phyloP scores from a whole-genome alignment of 1,140 invertebrate genomes.

The Pararge aegeria region DNA sequence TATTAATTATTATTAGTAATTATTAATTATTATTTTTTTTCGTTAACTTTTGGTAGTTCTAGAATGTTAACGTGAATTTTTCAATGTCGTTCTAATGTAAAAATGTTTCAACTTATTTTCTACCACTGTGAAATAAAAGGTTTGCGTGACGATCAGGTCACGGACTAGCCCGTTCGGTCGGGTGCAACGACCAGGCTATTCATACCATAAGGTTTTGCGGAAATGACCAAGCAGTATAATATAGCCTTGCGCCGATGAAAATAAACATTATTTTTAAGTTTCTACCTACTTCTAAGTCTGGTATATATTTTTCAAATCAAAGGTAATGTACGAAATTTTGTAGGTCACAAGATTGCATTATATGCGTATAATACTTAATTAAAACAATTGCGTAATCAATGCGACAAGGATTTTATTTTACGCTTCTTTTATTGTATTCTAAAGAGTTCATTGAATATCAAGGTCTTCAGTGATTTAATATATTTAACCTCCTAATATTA shows the following conservation, averaged over 20 bases:
- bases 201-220: background rate
- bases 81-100: background rate
- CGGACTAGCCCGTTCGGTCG: background rate
- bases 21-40: no score
- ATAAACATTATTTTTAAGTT: background rate
- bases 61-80: no score
- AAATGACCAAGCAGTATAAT: slow-evolving; percentile 1
- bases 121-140: background rate
- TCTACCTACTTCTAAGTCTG: background rate
- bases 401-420: background rate
- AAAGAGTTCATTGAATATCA: background rate
- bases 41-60: no score
- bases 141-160: slow-evolving; percentile 3
- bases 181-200: slow-evolving; percentile 2
- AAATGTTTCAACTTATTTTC: background rate
- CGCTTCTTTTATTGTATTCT: background rate
- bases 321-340: no score
- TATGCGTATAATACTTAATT: background rate
- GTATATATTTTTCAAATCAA: background rate
- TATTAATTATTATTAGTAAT: no score
- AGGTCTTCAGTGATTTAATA: background rate
- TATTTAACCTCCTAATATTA: no score
- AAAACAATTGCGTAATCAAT: no score
- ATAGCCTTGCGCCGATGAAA: background rate
- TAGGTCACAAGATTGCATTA: no score